A percentile compares a stretch with the other conserved stretches of the same genome.
Conservation (phyloP, 2,113 vertebrate species). For the Pygathrix nemaeus region DNA sequence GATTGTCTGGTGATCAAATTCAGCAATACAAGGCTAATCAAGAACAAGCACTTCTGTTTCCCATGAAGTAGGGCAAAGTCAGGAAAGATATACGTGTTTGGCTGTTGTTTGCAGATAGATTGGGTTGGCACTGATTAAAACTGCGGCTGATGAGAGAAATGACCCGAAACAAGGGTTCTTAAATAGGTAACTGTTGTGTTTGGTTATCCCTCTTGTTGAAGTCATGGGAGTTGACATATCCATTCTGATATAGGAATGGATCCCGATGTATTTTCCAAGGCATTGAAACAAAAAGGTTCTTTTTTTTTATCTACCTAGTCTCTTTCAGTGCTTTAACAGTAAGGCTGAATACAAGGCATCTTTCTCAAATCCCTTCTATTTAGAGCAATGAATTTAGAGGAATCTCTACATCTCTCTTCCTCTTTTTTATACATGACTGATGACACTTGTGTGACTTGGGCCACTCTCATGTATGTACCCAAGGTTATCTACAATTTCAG, state of each 20-base stretch:
- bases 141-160: background rate
- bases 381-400: background rate
- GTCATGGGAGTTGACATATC: background rate
- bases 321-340: background rate
- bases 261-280: background rate
- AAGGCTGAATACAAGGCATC: fast-evolving
- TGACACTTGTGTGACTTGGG: background rate
- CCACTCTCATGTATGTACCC: background rate
- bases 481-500: background rate
- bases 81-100: background rate
- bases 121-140: background rate
- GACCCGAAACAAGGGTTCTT: background rate
- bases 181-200: background rate
- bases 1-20: background rate
- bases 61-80: background rate
- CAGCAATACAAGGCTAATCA: background rate
- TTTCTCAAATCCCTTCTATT: background rate
- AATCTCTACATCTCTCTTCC: background rate
- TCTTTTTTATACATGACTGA: background rate
- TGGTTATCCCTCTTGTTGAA: background rate
- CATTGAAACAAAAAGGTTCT: background rate
- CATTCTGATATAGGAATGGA: background rate
- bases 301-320: background rate
- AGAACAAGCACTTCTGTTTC: background rate
- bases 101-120: background rate